Base-by-base conservation (phyloP, 1,140 invertebrate species). In the Sarcophaga bullata region DNA sequence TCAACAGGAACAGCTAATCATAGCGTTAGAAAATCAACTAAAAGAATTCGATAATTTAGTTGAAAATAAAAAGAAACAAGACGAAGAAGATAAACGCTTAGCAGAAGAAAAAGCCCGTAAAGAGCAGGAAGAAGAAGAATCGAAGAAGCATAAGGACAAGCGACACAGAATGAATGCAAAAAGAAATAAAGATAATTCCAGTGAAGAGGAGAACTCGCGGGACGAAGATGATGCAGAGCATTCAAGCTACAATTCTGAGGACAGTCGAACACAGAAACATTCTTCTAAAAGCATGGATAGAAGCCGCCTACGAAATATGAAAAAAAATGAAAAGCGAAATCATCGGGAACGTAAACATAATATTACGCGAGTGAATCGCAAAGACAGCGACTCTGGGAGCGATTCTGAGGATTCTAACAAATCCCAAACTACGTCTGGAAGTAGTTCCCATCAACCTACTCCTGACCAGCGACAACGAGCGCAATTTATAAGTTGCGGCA, bases 401-500 rank as follows among this genome's bases (percentile, higher is more conserved):
- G 81, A 72, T 37, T 84, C 85, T 1, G 73, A 75, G 0, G 76
- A 82, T 9, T n/a, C 82, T 3, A 62, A 17, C 0, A 80, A 82
- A 0, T 85, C 85, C 0, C 84, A 80, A 52, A 86, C 84, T 80
- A 81, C 54, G 6, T 85, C 84, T 3, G 50, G 50, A 58, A 82
- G 54, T 46, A 86, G 86, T 50, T 86, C 90, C 8, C 62, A 10
- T 52, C 25, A 73, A 91, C 91, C 83, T 92, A 91, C 80, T 92
- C 92, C 92, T 0, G 92, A 92, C 82, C 82, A 93, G 92, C 49
- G 92, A 92, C 8, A 92, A 93, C 85, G 95, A 95, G 84, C 95
- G n/a, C 95, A 0, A 95, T 97, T 82, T 97, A 97, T 91, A 94
- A 96, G 84, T 90, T 97, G 84, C 92, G 96, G 8, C 94, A 95